These are phyloP conservation scores for Symphodus melops DNA, from an alignment of 2,113 vertebrate genomes.

Conservation along the genomic window DNA sequence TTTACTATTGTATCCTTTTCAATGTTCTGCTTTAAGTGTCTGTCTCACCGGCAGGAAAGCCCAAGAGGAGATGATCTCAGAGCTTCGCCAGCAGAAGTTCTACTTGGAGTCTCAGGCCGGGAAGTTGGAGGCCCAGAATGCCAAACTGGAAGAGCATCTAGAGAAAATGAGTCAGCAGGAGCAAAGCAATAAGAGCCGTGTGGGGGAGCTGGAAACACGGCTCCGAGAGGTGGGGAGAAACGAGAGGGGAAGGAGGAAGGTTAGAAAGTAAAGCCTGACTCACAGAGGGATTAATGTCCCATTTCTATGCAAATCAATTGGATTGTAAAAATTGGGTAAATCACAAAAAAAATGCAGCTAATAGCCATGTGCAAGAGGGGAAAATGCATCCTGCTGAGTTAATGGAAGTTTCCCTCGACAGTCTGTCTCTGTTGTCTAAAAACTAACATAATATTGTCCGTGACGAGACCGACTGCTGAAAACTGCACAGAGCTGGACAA, in stretches of 20 bases:
- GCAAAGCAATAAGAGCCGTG: conserved; percentile 92
- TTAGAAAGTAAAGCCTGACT: too few species aligned
- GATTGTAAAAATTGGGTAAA: too few species aligned
- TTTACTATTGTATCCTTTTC: neutral
- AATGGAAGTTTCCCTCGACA: too few species aligned
- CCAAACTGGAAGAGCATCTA: conserved; percentile 96
- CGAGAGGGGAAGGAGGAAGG: neutral
- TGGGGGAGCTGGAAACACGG: conserved; percentile 92
- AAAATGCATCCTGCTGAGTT: too few species aligned
- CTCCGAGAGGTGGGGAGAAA: conserved; percentile 89
- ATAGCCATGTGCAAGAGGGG: too few species aligned
- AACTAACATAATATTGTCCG: too few species aligned
- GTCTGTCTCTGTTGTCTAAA: too few species aligned
- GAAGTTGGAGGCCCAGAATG: conserved; percentile 97
- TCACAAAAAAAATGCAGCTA: too few species aligned
- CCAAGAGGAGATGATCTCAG: conserved; percentile 99
- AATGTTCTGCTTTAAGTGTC: conserved; percentile 10
- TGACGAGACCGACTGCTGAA: too few species aligned
- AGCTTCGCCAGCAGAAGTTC: conserved; percentile 99
- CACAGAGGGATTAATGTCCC: too few species aligned
- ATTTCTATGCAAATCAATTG: too few species aligned
- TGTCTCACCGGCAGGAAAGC: conserved; percentile 89
- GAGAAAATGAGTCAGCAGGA: conserved; percentile 98
- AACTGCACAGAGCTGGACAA: too few species aligned
- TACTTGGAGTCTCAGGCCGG: conserved; percentile 98